Base-by-base conservation (phyloP, 2,113 vertebrate species). In the Epinephelus lanceolatus region DNA sequence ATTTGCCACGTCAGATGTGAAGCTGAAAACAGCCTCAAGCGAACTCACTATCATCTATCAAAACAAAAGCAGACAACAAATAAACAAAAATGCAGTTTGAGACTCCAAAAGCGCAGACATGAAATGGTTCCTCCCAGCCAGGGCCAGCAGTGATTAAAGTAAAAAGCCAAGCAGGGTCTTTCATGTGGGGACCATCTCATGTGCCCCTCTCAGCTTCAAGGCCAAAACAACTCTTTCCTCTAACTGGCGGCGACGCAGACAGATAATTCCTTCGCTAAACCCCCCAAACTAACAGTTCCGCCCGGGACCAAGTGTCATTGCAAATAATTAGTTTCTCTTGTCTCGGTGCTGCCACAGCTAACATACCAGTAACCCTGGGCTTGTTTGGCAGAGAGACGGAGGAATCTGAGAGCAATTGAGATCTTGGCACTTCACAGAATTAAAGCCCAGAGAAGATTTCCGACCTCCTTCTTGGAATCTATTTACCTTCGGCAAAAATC, bases 101-200 rank as follows among this genome's bases (percentile, higher is more conserved):
- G 27, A 81, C 70, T 68, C 63, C 60, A 77, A 59, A 80, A 81
- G 67, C 13, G 18, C 65, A 51, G 61, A 87, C 86, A 89, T 84
- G 62, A 86, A 89, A 83, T 72, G 55, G 65, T 76, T 88, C 82
- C 86, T 84, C 86, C 75, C 68, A 63, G 83, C 69, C 21, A n/a
- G 52, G 61, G 71, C 60, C 71, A 76, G 71, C 56, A 66, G 77
- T 66, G 85, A 91, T 88, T 86, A 86, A 90, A 88, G 71, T 71
- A 12, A 66, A 47, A 27, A 71, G 57, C 78, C 75, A 78, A 71
- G 37, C 84, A 27, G 60, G 79, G 66, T 73, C 84, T 90, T 93
- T 93, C 87, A 94, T 91, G 92, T 94, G 89, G 89, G 74, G 77
- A 87, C 71, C 90, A 86, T 93, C 88, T 83, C 37, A 63, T 84